Evolutionary conservation across 1,140 invertebrate species (phyloP).

Genomic region (Amyelois transitella): DNA sequence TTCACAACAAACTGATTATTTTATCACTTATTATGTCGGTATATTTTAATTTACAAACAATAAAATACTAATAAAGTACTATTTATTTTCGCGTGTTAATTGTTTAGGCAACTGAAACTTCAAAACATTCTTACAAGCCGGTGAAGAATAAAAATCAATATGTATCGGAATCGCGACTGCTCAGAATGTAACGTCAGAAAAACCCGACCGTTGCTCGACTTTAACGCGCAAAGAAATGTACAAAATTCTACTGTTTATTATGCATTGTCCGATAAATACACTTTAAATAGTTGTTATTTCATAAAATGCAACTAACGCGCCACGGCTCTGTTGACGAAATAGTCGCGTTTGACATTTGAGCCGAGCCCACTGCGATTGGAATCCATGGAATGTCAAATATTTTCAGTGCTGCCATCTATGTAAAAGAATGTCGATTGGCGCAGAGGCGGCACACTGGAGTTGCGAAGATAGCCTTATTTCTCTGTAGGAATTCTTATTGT

Average conservation of each 20-base stretch:
- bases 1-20: conserved; percentile 10
- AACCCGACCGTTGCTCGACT: conserved; percentile 37
- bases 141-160: conserved; percentile 70
- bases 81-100: conserved; percentile 5
- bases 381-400: conserved; percentile 73
- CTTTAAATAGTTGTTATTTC: conserved; percentile 69
- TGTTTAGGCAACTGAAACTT: conserved; percentile 38
- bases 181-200: conserved; percentile 27
- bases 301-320: conserved; percentile 71
- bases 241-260: conserved; percentile 47
- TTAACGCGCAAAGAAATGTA: conserved; percentile 35
- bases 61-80: conserved; percentile 8
- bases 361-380: conserved; percentile 71
- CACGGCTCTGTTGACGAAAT: conserved; percentile 74
- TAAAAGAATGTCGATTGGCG: conserved; percentile 41
- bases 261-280: conserved; percentile 58
- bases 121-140: conserved; percentile 56
- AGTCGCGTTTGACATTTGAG: conserved; percentile 76
- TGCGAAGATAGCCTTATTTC: conserved; percentile 13
- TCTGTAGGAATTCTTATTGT: not conserved
- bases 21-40: not conserved
- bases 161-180: conserved; percentile 46
- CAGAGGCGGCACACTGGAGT: conserved; percentile 55
- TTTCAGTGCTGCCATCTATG: conserved; percentile 72
- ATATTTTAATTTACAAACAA: not conserved